phyloP scores from a whole-genome alignment of 2,888 invertebrate genomes.

The Scaptodrosophila latifasciaeformis region DNA sequence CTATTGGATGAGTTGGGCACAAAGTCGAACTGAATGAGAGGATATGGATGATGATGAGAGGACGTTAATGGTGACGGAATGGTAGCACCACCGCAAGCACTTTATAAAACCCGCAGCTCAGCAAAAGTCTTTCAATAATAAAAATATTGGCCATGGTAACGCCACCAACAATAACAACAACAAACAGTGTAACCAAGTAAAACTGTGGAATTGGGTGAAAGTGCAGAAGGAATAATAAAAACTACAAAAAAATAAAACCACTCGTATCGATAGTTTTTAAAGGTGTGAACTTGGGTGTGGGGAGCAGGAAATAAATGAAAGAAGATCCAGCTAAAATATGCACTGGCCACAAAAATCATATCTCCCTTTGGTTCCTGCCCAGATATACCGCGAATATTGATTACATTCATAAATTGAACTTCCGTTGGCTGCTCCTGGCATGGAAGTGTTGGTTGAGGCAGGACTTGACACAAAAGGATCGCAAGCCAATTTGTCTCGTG shows the following conservation, averaged over 20 bases:
- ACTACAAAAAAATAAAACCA: too few species aligned
- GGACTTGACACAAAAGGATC: too few species aligned
- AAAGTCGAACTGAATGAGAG: not conserved
- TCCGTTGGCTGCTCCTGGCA: conserved; percentile 11
- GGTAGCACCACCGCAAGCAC: conserved; percentile 38
- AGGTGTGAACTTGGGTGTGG: not conserved
- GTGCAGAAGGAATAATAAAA: conserved; percentile 21
- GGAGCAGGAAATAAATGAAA: too few species aligned
- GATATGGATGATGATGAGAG: too few species aligned
- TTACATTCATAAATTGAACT: conserved; percentile 20
- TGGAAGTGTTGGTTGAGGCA: too few species aligned
- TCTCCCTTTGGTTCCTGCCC: not conserved
- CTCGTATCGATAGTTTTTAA: conserved; percentile 1
- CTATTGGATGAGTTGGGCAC: too few species aligned
- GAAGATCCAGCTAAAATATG: conserved; percentile 16
- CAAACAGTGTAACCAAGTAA: conserved; percentile 17
- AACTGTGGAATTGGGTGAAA: conserved; percentile 34
- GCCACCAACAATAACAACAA: conserved; percentile 9
- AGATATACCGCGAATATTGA: conserved; percentile 10
- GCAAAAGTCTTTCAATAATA: conserved; percentile 56
- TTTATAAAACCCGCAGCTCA: conserved; percentile 48
- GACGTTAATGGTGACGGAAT: conserved; percentile 5
- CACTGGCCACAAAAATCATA: conserved; percentile 15
- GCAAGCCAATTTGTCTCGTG: not conserved
- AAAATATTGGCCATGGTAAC: conserved; percentile 42